Percentiles rank a stretch among this genome's conserved stretches.
These are phyloP conservation scores for Saccostrea cuccullata DNA, from an alignment of 1,140 invertebrate species.

Conservation along the genomic window DNA sequence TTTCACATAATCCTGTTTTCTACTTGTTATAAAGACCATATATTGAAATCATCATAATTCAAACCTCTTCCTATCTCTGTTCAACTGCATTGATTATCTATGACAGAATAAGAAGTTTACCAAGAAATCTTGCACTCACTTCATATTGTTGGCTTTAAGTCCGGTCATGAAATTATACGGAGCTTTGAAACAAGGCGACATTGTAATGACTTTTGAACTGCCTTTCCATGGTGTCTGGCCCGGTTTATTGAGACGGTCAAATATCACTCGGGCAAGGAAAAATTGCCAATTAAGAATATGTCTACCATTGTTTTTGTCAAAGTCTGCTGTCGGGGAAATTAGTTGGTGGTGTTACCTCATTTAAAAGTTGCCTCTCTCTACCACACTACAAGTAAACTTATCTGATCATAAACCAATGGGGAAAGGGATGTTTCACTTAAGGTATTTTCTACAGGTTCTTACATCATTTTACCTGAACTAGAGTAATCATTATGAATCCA, in stretches of 20 bases:
- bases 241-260: neutral
- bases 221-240: neutral
- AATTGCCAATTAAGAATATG: neutral
- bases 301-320: neutral
- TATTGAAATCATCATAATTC: neutral
- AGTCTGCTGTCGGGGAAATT: neutral
- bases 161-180: neutral
- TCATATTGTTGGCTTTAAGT: neutral
- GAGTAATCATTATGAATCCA: no score
- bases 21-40: no score
- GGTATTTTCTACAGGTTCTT: no score
- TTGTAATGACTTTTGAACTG: neutral
- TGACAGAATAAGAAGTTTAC: neutral
- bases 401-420: no score
- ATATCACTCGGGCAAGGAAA: neutral
- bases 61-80: neutral
- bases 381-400: no score
- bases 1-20: no score
- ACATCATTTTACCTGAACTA: no score
- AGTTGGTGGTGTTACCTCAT: no score
- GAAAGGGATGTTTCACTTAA: no score
- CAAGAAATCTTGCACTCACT: neutral
- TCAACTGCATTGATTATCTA: neutral
- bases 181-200: neutral
- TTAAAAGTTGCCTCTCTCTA: no score